Base-by-base conservation (phyloP, 30 jellyfish, hydroid and myxozoan genomes). In the Catostylus mosaicus region DNA sequence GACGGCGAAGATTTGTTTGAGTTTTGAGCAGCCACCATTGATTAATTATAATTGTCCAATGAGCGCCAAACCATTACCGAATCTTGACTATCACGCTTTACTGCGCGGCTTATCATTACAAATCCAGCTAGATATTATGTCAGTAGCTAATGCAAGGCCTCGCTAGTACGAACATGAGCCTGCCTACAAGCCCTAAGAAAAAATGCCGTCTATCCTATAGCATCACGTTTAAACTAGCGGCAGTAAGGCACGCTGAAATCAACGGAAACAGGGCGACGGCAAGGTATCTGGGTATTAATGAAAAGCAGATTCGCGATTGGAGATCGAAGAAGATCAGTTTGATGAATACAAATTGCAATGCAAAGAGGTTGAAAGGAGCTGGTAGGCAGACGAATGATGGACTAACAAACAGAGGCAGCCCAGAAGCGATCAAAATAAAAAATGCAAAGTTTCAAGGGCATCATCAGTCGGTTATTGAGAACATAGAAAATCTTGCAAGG, bases 251-350 rank as follows among this genome's bases (percentile, higher is more conserved):
- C 76, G 96, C 98, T 34, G 98, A 92, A 75, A 31, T 73, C 24
- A 96, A 92, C 29, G 98, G 98, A 60, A 92, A 92, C 73, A 85
- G 98, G n/a, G 98, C 98, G 2, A 86, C 98, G 7, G 98, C 98
- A 18, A 82, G 98, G 40, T 85, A 85, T 47, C 76, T 92, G 75
- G 96, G 96, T 5, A 86, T 92, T 6, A 86, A 92, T 47, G 98
- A 85, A 51, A 92, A 92, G 74, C 96, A 86, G 40, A 92, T 92
- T 43, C 59, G 98, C 48, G 98, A 92, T 51, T 92, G 98, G 98
- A 71, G 98, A 47, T 82, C 96, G 10, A 92, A 92, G 80, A 92
- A 92, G 92, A 22, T 73, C n/a, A 86, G 89, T 64, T 65, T 92
- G 60, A 80, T 86, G 96, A 86, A 73, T 77, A 86, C 98, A 19